Evolutionary conservation across 2,797 vertebrate species (phyloP).

Genomic region (Synaphobranchus kaupii): DNA sequence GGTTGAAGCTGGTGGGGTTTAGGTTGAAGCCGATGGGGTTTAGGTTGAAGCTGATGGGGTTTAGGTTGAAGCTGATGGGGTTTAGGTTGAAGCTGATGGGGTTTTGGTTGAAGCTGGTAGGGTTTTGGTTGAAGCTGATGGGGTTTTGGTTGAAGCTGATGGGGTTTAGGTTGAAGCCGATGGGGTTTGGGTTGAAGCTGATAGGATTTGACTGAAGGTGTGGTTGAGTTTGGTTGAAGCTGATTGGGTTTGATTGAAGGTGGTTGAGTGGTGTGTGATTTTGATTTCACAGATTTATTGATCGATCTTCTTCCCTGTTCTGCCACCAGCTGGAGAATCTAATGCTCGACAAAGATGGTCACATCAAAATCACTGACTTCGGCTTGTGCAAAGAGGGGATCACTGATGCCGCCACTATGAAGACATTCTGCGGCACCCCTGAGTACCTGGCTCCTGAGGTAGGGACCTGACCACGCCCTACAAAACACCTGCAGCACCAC

Average conservation of each 20-base stretch:
- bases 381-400: slow-evolving; percentile 98
- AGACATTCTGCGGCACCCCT: slow-evolving; percentile 96
- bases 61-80: no score
- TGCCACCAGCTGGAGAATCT: slow-evolving; percentile 88
- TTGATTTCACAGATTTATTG: not conserved
- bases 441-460: slow-evolving; percentile 97
- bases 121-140: not conserved
- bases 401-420: slow-evolving; percentile 97
- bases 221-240: not conserved
- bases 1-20: no score
- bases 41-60: no score
- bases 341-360: slow-evolving; percentile 97
- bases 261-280: not conserved
- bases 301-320: not conserved
- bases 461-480: slow-evolving; percentile 35
- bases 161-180: no score
- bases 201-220: not conserved
- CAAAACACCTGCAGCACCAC: not conserved
- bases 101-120: no score
- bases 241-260: no score
- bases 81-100: no score
- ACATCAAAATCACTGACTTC: slow-evolving; percentile 98
- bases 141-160: not conserved
- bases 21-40: no score
- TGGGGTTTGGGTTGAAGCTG: not conserved